phyloP scores from a whole-genome alignment of 30 jellyfish, hydroid and myxozoan genomes.

The Aurelia aurita complex sp. Pacific region DNA sequence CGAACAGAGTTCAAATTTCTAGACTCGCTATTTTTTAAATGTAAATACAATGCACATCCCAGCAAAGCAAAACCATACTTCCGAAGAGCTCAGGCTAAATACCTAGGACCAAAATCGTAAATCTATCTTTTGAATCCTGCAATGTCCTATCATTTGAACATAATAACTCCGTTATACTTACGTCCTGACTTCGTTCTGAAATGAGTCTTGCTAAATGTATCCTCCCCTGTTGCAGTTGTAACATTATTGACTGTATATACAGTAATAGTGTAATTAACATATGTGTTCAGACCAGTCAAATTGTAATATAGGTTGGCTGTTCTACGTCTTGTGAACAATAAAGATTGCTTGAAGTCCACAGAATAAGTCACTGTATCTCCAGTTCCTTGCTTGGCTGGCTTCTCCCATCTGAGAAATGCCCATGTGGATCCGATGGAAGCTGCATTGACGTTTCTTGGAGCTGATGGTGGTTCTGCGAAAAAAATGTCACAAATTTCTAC shows the following conservation, averaged over 20 bases:
- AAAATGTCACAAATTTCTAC: not conserved
- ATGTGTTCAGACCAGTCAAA: constrained; percentile 44
- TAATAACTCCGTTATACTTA: constrained; percentile 29
- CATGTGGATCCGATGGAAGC: constrained; percentile 6
- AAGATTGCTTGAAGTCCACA: not conserved
- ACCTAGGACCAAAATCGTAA: no score
- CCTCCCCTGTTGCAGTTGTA: constrained; percentile 65
- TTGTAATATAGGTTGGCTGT: constrained; percentile 7
- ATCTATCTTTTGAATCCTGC: no score
- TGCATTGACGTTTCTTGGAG: constrained; percentile 31
- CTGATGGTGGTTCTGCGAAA: constrained; percentile 25
- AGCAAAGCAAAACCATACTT: no score
- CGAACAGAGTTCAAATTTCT: no score
- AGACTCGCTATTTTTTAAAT: no score
- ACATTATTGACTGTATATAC: constrained; percentile 56
- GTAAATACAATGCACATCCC: no score
- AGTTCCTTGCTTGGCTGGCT: constrained; percentile 30
- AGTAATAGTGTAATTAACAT: constrained; percentile 30
- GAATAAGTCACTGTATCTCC: constrained; percentile 5
- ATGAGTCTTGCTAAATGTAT: not conserved
- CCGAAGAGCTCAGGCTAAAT: no score
- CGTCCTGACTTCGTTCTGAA: constrained; percentile 81
- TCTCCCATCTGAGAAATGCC: constrained; percentile 31
- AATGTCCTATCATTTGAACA: not conserved
- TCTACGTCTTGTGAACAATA: not conserved